Evolutionary conservation across 2,888 invertebrate species (phyloP).

Genomic region (Mesopsocus fuscifrons): DNA sequence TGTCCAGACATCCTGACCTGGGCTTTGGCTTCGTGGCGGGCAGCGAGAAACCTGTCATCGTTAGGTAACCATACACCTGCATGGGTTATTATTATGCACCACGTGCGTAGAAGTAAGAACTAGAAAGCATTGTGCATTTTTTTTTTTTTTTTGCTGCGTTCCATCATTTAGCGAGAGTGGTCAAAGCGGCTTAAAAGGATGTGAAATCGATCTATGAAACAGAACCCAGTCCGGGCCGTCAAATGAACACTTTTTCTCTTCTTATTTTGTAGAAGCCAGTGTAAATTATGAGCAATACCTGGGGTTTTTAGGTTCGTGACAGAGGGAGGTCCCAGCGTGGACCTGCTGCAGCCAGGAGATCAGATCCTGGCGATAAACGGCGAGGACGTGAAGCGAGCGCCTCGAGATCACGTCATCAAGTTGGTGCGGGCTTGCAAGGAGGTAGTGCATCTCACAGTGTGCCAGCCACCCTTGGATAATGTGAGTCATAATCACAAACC

Average conservation of each 20-base stretch:
- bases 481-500: conserved; percentile 30
- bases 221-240: too few species aligned
- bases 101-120: too few species aligned
- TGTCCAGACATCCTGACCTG: conserved; percentile 54
- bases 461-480: conserved; percentile 58
- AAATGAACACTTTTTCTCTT: too few species aligned
- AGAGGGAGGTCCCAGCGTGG: conserved; percentile 80
- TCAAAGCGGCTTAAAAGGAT: too few species aligned
- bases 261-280: too few species aligned
- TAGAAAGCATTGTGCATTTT: too few species aligned
- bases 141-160: too few species aligned
- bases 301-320: conserved; percentile 47
- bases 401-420: conserved; percentile 75
- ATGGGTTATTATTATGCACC: too few species aligned
- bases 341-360: conserved; percentile 77
- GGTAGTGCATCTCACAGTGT: conserved; percentile 56
- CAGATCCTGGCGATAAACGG: conserved; percentile 81
- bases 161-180: too few species aligned
- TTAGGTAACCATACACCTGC: too few species aligned
- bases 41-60: conserved; percentile 79
- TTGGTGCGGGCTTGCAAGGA: conserved; percentile 65
- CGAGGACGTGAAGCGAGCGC: conserved; percentile 70
- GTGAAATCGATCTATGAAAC: too few species aligned
- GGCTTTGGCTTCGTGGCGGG: conserved; percentile 95
- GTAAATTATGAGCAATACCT: too few species aligned